Evolutionary conservation across 1,140 invertebrate genomes (phyloP).

Genomic region (Campoletis sonorensis): DNA sequence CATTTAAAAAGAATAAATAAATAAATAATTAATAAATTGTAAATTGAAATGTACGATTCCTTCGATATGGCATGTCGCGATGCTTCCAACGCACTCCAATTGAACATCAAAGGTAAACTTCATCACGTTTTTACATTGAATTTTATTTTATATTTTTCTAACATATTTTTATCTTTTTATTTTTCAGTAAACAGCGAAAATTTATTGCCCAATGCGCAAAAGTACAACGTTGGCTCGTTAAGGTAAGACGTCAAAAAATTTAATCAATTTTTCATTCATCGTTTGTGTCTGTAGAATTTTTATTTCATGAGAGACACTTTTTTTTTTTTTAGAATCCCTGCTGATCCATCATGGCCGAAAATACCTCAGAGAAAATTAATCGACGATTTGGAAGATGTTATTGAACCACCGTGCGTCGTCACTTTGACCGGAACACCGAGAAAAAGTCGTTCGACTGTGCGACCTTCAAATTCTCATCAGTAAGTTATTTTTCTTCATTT

Average conservation of each 20-base stretch:
- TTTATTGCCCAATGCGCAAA: conserved; percentile 61
- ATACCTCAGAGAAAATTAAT: conserved; percentile 65
- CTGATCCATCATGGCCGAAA: conserved; percentile 72
- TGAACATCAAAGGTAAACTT: conserved; percentile 62
- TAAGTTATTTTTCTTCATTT: conserved; percentile 47
- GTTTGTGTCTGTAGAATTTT: not conserved
- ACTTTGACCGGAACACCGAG: conserved; percentile 60
- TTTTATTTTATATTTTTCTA: conserved; percentile 23
- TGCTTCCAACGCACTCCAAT: conserved; percentile 54
- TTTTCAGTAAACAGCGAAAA: conserved; percentile 66
- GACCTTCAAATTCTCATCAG: conserved; percentile 52
- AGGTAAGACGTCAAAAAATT: conserved; percentile 56
- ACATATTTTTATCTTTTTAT: not conserved
- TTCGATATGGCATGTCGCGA: conserved; percentile 61
- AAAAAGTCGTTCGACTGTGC: conserved; percentile 62
- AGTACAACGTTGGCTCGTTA: conserved; percentile 60
- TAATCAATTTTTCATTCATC: not conserved
- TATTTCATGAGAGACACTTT: not conserved
- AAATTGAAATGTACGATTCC: conserved; percentile 55
- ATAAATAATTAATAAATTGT: conserved; percentile 39
- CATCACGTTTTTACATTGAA: too few relatives aligned
- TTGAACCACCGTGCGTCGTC: conserved; percentile 65
- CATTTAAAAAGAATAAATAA: not conserved
- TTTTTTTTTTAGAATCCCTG: conserved; percentile 57
- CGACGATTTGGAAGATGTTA: conserved; percentile 59